Percentiles rank a stretch among this genome's conserved stretches.
Evolutionary conservation across 1,140 invertebrate species (phyloP).

Genomic region (Tetragnatha versicolor): DNA sequence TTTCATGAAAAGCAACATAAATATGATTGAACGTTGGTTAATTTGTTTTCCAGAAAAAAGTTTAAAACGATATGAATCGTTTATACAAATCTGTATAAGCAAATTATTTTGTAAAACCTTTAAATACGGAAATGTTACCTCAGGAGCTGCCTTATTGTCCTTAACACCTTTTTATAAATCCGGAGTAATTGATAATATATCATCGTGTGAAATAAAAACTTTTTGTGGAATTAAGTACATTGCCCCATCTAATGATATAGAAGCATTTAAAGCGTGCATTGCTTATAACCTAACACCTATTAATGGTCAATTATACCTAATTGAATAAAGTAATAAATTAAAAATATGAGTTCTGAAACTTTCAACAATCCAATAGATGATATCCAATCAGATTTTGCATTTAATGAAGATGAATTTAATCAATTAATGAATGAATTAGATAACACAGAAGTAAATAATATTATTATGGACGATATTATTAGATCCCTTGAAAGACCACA

Average conservation of each 20-base stretch:
- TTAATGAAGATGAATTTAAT: too few species aligned
- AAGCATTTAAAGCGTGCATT: neutral
- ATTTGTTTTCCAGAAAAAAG: constrained; percentile 23
- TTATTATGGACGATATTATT: too few species aligned
- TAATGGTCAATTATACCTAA: neutral
- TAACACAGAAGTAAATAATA: too few species aligned
- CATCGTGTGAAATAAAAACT: neutral
- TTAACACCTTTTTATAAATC: constrained; percentile 22
- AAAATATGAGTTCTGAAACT: too few species aligned
- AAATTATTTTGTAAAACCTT: constrained; percentile 14
- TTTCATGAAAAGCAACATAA: neutral
- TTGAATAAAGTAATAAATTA: too few species aligned
- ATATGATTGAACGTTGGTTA: constrained; percentile 10
- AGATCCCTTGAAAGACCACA: too few species aligned
- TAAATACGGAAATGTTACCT: constrained; percentile 16
- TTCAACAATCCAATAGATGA: too few species aligned
- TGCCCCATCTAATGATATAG: neutral
- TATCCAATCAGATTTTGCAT: too few species aligned
- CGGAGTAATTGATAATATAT: neutral
- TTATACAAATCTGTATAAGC: constrained; percentile 3
- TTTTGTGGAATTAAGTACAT: constrained; percentile 7
- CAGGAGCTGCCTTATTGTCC: neutral
- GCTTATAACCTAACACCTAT: neutral
- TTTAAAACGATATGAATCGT: neutral
- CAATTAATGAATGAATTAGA: too few species aligned